Base-by-base conservation (phyloP, 2,797 vertebrate genomes). In the Pseudochirops corinnae region DNA sequence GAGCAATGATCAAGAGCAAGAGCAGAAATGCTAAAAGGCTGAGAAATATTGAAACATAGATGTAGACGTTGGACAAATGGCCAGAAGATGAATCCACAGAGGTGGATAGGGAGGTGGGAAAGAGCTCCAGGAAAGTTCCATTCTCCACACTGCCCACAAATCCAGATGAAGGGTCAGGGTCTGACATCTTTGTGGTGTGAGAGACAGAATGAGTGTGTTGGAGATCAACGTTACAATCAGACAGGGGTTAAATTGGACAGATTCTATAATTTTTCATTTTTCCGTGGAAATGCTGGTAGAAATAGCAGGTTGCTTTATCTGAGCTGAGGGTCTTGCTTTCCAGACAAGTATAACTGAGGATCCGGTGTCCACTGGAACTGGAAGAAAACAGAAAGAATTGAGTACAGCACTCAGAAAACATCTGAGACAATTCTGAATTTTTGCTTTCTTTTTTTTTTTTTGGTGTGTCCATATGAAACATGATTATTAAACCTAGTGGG, bases 21-120 rank as follows among this genome's bases (percentile, higher is more conserved):
- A 99, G 99, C 96, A 99, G 99, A 98, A 99, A 99, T 6, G 99
- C 99, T 98, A 99, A 98, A 96, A 99, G 99, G 96, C 99, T 99
- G 60, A 99, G 99, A 98, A 99, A 99, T 98, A 99, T 99, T 98
- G 99, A 99, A 96, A 99, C 99, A 87, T 99, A 99, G 90, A 99
- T 98, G 50, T 99, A 99, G 67, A 99, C 99, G 0, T 99, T 99
- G 94, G 99, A 99, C 96, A 99, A 98, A 95, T n/a, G 99, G 97
- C 93, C 99, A 33, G 98, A 99, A 0, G 99, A 98, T 0, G 99
- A 98, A 98, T 99, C 99, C 29, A 99, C 99, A 0, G 99, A 99
- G 0, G 99, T 99, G 96, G 99, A 99, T 39, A 99, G 98, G 0
- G 99, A 99, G 1, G 99, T 99, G 14, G 99, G 99, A 67, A 99